phyloP scores from a whole-genome alignment of 2,888 invertebrate genomes.

The Therioaphis trifolii region DNA sequence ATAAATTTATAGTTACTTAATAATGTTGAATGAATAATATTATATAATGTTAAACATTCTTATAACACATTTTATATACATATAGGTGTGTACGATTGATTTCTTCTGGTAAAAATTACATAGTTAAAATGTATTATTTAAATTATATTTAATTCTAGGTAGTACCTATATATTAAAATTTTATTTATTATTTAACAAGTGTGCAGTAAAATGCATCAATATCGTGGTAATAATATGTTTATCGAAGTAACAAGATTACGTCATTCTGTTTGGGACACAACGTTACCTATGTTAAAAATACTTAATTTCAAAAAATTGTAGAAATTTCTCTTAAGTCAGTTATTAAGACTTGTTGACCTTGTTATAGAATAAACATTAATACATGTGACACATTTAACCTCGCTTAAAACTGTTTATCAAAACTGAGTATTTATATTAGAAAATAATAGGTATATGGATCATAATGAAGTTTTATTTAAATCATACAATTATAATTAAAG shows the following conservation, averaged over 20 bases:
- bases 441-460: neutral
- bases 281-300: neutral
- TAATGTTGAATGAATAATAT: no score
- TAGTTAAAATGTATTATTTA: neutral
- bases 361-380: neutral
- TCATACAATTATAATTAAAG: neutral
- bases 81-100: no score
- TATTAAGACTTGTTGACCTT: constrained; percentile 45
- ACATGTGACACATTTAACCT: constrained; percentile 3
- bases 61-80: no score
- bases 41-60: no score
- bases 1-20: no score
- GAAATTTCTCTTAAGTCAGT: constrained; percentile 30
- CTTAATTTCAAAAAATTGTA: neutral
- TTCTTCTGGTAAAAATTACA: no score
- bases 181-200: no score
- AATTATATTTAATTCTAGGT: neutral
- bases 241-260: neutral
- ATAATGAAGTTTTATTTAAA: neutral
- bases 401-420: neutral
- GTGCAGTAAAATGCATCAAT: no score
- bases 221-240: constrained; percentile 3
- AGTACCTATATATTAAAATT: neutral
- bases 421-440: constrained; percentile 21
- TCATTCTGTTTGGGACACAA: neutral